phyloP scores from a whole-genome alignment of 2,888 invertebrate species.

The Petrolisthes manimaculis region DNA sequence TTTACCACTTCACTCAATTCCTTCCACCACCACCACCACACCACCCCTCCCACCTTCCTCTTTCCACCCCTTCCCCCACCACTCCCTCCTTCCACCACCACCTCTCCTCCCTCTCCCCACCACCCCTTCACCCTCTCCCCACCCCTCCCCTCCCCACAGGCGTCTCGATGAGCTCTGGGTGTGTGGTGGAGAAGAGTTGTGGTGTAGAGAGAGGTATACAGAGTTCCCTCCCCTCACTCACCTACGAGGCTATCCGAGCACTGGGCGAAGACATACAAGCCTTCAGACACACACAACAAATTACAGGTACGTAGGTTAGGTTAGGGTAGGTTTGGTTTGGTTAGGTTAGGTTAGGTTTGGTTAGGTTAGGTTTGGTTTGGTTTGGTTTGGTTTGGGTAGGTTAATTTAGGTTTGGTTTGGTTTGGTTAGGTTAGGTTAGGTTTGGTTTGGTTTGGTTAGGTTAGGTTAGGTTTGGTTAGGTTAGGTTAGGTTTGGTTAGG shows the following conservation, averaged over 20 bases:
- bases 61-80: neutral
- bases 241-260: conserved; percentile 60
- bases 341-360: too few relatives aligned
- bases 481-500: too few relatives aligned
- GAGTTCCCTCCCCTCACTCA: conserved; percentile 53
- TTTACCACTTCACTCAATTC: neutral
- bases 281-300: conserved; percentile 55
- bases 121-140: neutral
- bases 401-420: too few relatives aligned
- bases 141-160: neutral
- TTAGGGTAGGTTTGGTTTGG: too few relatives aligned
- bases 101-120: neutral
- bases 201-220: conserved; percentile 45
- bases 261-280: conserved; percentile 64
- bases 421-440: too few relatives aligned
- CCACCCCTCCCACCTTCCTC: neutral
- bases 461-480: too few relatives aligned
- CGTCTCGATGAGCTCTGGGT: neutral
- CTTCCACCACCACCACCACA: neutral
- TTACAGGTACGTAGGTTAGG: conserved; percentile 38
- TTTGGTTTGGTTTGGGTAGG: too few relatives aligned
- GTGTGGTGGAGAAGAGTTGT: neutral
- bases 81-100: neutral
- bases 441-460: too few relatives aligned
- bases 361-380: too few relatives aligned